Evolutionary conservation across 2,888 invertebrate genomes (phyloP), one percentile per base, ranked within the genome.

Genomic region (Furcula furcula): DNA sequence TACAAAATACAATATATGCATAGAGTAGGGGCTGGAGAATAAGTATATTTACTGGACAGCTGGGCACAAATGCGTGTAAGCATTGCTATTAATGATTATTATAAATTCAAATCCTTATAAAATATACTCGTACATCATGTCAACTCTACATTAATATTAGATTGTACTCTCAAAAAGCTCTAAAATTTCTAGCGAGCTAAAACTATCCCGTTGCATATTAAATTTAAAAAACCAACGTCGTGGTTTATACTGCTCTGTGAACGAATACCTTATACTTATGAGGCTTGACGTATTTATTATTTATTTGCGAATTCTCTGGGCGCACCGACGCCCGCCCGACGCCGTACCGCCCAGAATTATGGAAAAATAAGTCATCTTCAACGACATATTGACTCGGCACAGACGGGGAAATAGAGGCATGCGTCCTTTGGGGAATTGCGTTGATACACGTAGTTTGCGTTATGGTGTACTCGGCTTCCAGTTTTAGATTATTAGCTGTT

Each of bases 291-390:
- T 81, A 87, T 87, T 86, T 87, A 87, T 87, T 87, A 87, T 86
- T 85, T 87, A 85, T 87, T 86, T 83, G 86, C 82, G 83, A 85
- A 83, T 85, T 76, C 79, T 62, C 66, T 58, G 41, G 65, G 69
- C 69, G 65, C 54, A 61, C 59, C 67, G 61, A 41, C 48, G 60
- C 56, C 48, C 41, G 51, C 19, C 51, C 9, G 47, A 12, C 47
- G 52, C 39, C 14, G 41, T 25, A n/a, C 43, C 46, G 46, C 35
- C 42, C 68, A 63, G 80, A 78, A 79, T 81, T 82, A 83, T 81
- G 82, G 80, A 81, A 81, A 83, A 84, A 85, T 84, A 86, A 85
- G 83, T 85, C 82, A 85, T 86, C 75, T 76, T 73, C 72, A 54
- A 68, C 78, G 77, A 81, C 80, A 77, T 85, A 86, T 85, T 84